Evolutionary conservation across 2,888 invertebrate genomes (phyloP).

Genomic region (Polia nebulosa): DNA sequence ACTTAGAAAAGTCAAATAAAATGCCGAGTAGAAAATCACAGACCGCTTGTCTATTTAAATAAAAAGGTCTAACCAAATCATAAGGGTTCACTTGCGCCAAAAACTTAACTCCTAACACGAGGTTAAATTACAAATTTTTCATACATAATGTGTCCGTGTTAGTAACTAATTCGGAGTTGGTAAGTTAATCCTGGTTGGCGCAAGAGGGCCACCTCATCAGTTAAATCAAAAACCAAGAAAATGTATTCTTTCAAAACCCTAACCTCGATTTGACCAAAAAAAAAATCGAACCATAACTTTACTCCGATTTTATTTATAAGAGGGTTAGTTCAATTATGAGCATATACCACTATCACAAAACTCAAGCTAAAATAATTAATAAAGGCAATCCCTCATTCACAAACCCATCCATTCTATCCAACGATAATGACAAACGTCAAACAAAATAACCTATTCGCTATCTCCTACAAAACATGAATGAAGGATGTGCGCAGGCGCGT

Average conservation of each 20-base stretch:
- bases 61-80: background rate
- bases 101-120: too few species aligned
- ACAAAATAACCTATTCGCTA: slow-evolving; percentile 54
- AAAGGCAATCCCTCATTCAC: slow-evolving; percentile 26
- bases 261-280: too few species aligned
- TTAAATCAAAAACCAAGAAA: too few species aligned
- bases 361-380: slow-evolving; percentile 5
- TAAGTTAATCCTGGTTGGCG: too few species aligned
- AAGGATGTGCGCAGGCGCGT: slow-evolving; percentile 57
- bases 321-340: background rate
- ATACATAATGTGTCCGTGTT: too few species aligned
- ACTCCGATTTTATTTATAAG: background rate
- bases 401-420: slow-evolving; percentile 37
- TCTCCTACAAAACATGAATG: slow-evolving; percentile 53
- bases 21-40: background rate
- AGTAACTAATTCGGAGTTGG: too few species aligned
- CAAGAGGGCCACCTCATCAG: too few species aligned
- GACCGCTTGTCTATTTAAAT: background rate
- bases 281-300: background rate
- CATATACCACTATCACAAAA: background rate
- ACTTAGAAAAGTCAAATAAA: background rate
- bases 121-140: too few species aligned
- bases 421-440: slow-evolving; percentile 54
- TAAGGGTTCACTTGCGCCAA: background rate
- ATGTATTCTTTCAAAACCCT: too few species aligned